These are phyloP conservation scores for Australoheros facetus DNA, from an alignment of 2,797 vertebrate genomes.

Conservation along the genomic window DNA sequence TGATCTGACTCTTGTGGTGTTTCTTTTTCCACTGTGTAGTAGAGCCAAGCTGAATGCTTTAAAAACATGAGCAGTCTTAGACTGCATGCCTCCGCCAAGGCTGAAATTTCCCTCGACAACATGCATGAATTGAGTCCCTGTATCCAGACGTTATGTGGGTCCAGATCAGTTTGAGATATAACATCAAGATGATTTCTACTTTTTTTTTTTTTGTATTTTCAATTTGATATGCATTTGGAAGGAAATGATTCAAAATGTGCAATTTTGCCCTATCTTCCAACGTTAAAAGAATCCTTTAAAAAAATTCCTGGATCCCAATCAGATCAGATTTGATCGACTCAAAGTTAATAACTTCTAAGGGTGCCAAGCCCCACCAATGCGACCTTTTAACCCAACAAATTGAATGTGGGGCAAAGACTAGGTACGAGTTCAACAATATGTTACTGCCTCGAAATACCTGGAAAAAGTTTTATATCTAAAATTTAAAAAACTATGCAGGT, in stretches of 20 bases:
- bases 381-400: fast-evolving
- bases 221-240: background rate
- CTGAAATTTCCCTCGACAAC: background rate
- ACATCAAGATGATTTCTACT: background rate
- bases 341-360: background rate
- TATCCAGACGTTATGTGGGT: background rate
- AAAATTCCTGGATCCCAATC: background rate
- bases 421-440: background rate
- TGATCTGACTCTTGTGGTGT: conserved; percentile 53
- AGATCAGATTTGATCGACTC: background rate
- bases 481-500: background rate
- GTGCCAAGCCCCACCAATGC: fast-evolving
- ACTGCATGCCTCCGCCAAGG: background rate
- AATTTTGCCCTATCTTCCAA: background rate
- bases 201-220: background rate
- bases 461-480: background rate
- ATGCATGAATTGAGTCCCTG: conserved; percentile 9
- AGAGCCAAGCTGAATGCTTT: conserved; percentile 30
- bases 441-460: background rate
- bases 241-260: background rate
- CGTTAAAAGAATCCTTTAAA: background rate
- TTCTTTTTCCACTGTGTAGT: conserved; percentile 30
- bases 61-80: conserved; percentile 22
- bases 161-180: background rate
- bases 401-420: background rate